Conservation (phyloP, 2,797 vertebrate species). For the Falco rusticolus region DNA sequence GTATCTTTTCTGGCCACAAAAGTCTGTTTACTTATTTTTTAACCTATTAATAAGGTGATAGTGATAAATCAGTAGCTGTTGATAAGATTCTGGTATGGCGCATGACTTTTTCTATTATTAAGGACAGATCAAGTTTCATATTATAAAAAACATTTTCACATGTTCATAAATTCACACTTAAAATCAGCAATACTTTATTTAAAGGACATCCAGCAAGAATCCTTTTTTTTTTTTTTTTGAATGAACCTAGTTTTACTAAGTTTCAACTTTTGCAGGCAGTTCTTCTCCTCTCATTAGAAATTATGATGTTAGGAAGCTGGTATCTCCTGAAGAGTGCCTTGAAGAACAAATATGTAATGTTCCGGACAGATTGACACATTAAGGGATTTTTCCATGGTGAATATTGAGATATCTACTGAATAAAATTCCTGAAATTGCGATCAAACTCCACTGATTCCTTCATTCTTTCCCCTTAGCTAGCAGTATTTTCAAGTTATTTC, state of each 20-base stretch:
- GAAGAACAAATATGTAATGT: not conserved
- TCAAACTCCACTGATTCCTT: not conserved
- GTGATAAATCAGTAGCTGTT: not conserved
- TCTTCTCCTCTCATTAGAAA: not conserved
- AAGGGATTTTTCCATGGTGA: not conserved
- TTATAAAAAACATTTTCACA: not conserved
- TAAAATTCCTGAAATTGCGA: not conserved
- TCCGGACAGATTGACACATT: not conserved
- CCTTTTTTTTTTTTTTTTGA: not conserved
- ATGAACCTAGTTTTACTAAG: not conserved
- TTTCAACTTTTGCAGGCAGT: not conserved
- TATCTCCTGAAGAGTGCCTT: not conserved
- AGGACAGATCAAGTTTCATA: not conserved
- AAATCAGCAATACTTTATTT: not conserved
- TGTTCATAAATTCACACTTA: not conserved
- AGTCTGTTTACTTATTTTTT: not conserved
- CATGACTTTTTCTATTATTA: not conserved
- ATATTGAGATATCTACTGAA: not conserved
- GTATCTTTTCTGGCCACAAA: not conserved
- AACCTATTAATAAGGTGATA: not conserved
- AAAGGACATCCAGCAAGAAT: not conserved
- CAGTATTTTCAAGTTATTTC: constrained; percentile 30
- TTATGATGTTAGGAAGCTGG: not conserved
- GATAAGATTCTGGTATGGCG: not conserved
- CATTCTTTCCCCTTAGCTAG: not conserved